phyloP scores from a whole-genome alignment of 2,888 invertebrate species.

The Pollenia labialis region DNA sequence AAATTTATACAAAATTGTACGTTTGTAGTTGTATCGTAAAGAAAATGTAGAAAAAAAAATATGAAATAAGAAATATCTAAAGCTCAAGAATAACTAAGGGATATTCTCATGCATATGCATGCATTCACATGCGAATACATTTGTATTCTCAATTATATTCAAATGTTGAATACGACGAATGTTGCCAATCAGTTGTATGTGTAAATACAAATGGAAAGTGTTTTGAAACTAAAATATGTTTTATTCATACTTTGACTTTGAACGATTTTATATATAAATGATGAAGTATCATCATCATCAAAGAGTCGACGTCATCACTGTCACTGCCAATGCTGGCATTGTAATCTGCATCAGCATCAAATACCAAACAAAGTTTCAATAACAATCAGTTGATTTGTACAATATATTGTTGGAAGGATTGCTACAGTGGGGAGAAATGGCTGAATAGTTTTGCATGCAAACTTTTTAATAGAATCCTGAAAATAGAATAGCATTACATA shows the following conservation, averaged over 20 bases:
- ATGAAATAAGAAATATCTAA: conserved; percentile 18
- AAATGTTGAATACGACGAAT: conserved; percentile 40
- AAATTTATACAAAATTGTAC: conserved; percentile 16
- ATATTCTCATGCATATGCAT: conserved; percentile 47
- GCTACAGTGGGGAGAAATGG: conserved; percentile 11
- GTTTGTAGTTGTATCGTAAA: neutral
- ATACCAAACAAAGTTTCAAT: conserved; percentile 37
- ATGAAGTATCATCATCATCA: conserved; percentile 19
- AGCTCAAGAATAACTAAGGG: conserved; percentile 27
- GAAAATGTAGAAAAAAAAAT: conserved; percentile 1
- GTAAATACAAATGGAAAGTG: conserved; percentile 5
- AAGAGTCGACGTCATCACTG: neutral
- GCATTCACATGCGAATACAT: conserved; percentile 27
- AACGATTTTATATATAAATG: conserved; percentile 36
- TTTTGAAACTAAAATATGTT: conserved; percentile 8
- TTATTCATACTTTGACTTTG: conserved; percentile 39
- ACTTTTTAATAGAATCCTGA: too few species aligned
- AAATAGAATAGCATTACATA: too few species aligned
- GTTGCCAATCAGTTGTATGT: conserved; percentile 58
- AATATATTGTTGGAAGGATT: neutral
- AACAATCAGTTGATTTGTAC: conserved; percentile 18
- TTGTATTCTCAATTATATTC: conserved; percentile 27
- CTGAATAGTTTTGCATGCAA: neutral
- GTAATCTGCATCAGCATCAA: conserved; percentile 12
- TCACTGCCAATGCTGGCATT: neutral